A percentile compares a stretch with the other conserved stretches of the same genome.
Conservation (phyloP, 2,888 invertebrate species). For the Flabesymbios commensalis region DNA sequence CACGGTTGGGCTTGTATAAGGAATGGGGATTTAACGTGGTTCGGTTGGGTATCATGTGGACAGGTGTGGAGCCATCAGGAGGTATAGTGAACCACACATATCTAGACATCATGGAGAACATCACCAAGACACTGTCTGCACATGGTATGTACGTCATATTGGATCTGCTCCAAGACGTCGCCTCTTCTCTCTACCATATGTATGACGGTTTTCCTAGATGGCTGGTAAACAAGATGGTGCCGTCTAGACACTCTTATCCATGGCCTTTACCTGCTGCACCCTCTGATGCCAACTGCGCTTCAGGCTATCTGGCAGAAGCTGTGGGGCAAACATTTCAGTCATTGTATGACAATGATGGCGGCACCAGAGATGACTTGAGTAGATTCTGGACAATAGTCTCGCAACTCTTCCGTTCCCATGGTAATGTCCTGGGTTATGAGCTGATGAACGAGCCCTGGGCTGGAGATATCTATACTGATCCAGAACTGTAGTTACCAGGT, state of each 20-base stretch:
- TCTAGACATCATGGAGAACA: slow-evolving; percentile 31
- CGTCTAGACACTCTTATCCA: slow-evolving; percentile 37
- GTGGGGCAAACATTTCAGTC: slow-evolving; percentile 41
- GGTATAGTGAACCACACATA: slow-evolving; percentile 40
- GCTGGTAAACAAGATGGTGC: slow-evolving; percentile 40
- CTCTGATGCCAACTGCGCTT: slow-evolving; percentile 23
- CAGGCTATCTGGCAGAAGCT: slow-evolving; percentile 43
- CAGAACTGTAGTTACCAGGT: slow-evolving; percentile 41
- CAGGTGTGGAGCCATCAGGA: slow-evolving; percentile 37
- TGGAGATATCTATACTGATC: slow-evolving; percentile 41
- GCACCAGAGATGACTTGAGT: slow-evolving; percentile 31
- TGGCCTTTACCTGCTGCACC: slow-evolving; percentile 38
- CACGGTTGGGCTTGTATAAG: slow-evolving; percentile 29
- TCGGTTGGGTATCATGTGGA: slow-evolving; percentile 48
- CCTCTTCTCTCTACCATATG: slow-evolving; percentile 25
- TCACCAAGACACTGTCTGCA: slow-evolving; percentile 47
- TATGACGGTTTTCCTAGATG: slow-evolving; percentile 48
- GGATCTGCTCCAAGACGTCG: slow-evolving; percentile 48
- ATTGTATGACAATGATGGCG: slow-evolving; percentile 39
- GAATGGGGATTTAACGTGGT: slow-evolving; percentile 49
- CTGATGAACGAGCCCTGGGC: slow-evolving; percentile 50
- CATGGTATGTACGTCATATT: slow-evolving; percentile 41
- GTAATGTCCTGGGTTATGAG: slow-evolving; percentile 44
- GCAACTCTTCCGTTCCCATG: slow-evolving; percentile 25
- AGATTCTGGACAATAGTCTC: slow-evolving; percentile 42